phyloP scores from a whole-genome alignment of 2,797 vertebrate species.

The Myotis planiceps region DNA sequence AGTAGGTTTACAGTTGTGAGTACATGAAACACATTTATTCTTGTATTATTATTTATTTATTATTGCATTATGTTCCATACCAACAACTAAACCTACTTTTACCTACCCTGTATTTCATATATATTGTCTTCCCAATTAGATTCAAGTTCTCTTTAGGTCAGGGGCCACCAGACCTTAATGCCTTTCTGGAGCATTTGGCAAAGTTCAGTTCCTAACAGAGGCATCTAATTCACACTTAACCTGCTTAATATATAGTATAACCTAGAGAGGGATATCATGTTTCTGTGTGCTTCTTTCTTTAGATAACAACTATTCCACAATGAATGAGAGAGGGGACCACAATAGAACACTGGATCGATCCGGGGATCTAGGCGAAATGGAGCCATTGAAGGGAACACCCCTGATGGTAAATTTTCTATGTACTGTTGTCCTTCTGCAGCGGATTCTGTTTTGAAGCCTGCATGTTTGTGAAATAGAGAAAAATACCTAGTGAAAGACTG shows the following conservation, averaged over 20 bases:
- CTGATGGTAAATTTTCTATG: constrained; percentile 86
- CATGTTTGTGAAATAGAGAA: neutral
- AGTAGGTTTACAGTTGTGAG: neutral
- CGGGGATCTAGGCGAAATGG: constrained; percentile 92
- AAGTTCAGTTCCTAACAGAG: neutral
- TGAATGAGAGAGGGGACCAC: constrained; percentile 94
- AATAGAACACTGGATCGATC: constrained; percentile 94
- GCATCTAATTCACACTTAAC: neutral
- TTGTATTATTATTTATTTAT: neutral
- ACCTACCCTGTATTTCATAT: neutral
- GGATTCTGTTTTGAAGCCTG: neutral
- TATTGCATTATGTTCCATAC: neutral
- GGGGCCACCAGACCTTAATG: neutral
- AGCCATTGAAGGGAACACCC: constrained; percentile 88
- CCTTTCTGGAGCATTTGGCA: neutral
- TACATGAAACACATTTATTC: neutral
- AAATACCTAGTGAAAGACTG: neutral
- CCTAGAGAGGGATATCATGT: neutral
- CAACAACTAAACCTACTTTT: neutral
- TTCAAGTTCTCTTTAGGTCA: neutral
- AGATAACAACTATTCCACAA: constrained; percentile 92
- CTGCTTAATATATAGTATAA: neutral
- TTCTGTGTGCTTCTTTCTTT: constrained; percentile 32
- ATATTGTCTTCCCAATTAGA: neutral
- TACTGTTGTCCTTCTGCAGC: neutral